These are phyloP conservation scores for Megalonaias nervosa DNA, from an alignment of 1,140 invertebrate species.

Conservation along the genomic window DNA sequence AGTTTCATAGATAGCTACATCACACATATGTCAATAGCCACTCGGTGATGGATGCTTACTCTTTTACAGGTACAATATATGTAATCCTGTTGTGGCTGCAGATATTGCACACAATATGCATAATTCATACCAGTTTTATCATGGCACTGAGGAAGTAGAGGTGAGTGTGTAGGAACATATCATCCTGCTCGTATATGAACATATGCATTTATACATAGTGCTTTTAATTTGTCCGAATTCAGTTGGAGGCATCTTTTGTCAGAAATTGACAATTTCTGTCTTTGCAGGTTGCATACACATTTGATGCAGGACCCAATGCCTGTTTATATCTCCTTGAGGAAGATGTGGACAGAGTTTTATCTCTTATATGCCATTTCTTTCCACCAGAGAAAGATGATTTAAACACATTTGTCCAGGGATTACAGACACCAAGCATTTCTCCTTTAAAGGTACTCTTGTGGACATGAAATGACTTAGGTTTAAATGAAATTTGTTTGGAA, in stretches of 20 bases:
- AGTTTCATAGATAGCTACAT: no score
- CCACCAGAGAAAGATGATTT: conserved; percentile 72
- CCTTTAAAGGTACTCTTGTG: conserved; percentile 8
- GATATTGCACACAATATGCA: no score
- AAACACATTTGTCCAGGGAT: conserved; percentile 26
- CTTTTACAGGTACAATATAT: no score
- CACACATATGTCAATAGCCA: no score
- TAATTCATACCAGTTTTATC: no score
- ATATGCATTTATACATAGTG: not conserved
- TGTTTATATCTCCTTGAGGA: conserved; percentile 89
- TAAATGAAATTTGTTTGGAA: not conserved
- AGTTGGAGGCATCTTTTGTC: no score
- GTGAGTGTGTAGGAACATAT: no score
- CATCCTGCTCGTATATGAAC: no score
- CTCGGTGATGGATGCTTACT: no score
- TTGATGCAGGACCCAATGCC: conserved; percentile 98
- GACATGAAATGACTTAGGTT: no score
- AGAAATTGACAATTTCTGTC: conserved; percentile 27
- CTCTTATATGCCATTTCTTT: conserved; percentile 78
- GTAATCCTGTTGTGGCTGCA: no score
- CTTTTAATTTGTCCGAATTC: not conserved
- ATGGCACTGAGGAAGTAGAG: no score
- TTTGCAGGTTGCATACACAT: conserved; percentile 90
- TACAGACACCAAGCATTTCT: conserved; percentile 5
- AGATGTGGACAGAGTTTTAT: conserved; percentile 78